Evolutionary conservation across 2,113 vertebrate species (phyloP), one percentile per base, ranked within the genome.

Genomic region (Amazona vittata): DNA sequence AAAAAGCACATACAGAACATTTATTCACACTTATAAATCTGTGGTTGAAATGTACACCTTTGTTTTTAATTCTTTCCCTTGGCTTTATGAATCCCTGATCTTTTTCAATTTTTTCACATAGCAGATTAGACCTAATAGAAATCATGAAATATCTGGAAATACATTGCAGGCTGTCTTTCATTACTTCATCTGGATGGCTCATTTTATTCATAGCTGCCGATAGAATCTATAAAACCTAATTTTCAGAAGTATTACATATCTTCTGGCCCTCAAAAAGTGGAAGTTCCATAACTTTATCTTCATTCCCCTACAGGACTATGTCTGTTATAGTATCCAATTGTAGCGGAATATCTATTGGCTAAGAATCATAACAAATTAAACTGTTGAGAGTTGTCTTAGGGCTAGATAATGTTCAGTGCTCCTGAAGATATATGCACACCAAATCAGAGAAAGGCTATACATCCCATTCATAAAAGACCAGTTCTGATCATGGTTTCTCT

Each of bases 31-130:
- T 65, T 76, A 29, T 4, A 90, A 74, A 85, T 41, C 37, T 26
- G 8, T 74, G 28, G 20, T 77, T 86, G 12, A 93, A 94, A 77
- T 18, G 17, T 62, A 70, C 16, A 47, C 43, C n/a, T 76, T 80
- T 76, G 41, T 77, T 91, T 91, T 49, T 46, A 93, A 74, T 77
- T 77, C 50, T 15, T 93, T 93, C 59, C 4, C n/a, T 16, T 74
- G 24, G 10, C 13, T 81, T n/a, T 70, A 17, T 46, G 63, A 94
- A 69, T 35, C 12, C 10, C 63, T 59, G 33, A 70, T 88, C 28
- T 83, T 83, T 74, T 81, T 46, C 79, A 41, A 9, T 47, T 86
- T 88, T 95, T 92, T 92, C 76, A 74, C 46, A 75, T 90, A 83
- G 60, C 43, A 83, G 67, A 83, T 81, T 83, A 79, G 29, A 67